These are phyloP conservation scores for Chrysaora quinquecirrha DNA, from an alignment of 30 jellyfish, hydroid and myxozoan species.

Conservation along the genomic window DNA sequence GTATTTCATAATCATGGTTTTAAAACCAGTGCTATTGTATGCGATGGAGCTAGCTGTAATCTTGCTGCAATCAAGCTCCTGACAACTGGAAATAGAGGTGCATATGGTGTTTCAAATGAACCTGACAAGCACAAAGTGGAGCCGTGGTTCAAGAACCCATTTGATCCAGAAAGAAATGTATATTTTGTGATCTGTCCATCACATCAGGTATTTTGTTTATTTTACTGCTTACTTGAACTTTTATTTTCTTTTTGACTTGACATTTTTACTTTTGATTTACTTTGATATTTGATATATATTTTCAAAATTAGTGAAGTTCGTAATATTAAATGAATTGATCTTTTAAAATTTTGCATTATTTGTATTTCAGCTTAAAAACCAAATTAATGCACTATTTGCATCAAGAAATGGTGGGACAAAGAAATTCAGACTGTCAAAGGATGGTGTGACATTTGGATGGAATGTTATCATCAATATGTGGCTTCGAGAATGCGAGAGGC, in stretches of 20 bases:
- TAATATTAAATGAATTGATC: background rate
- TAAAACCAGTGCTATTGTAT: constrained; percentile 14
- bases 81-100: constrained; percentile 9
- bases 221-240: background rate
- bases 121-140: constrained; percentile 23
- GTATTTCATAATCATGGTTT: background rate
- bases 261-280: too few relatives aligned
- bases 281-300: background rate
- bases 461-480: background rate
- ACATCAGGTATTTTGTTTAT: constrained; percentile 23
- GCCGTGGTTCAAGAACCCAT: constrained; percentile 35
- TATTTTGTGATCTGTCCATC: constrained; percentile 39
- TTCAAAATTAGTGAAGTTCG: background rate
- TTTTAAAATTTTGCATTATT: background rate
- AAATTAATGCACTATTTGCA: too few relatives aligned
- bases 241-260: background rate
- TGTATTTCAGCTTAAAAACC: background rate
- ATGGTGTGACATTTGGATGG: constrained; percentile 23
- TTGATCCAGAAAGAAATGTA: constrained; percentile 25
- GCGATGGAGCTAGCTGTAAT: background rate
- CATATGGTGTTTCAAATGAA: constrained; percentile 20
- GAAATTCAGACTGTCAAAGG: constrained; percentile 1
- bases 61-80: constrained; percentile 43
- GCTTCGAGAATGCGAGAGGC: constrained; percentile 13
- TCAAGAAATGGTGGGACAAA: too few relatives aligned